phyloP scores from a whole-genome alignment of 2,888 invertebrate genomes.

The Agriopis marginaria region DNA sequence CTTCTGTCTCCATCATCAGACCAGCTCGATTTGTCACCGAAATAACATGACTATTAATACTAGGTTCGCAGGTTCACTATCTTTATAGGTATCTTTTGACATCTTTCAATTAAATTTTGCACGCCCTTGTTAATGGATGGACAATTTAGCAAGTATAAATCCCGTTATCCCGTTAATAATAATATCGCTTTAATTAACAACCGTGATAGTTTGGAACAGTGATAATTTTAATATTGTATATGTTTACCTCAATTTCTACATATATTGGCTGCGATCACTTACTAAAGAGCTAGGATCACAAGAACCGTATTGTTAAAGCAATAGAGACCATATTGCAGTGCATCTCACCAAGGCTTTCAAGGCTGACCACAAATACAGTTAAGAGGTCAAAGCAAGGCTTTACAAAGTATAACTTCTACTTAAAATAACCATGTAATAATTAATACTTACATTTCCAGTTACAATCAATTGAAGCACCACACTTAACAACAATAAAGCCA shows the following conservation, averaged over 20 bases:
- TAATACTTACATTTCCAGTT: conserved; percentile 9
- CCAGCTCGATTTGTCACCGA: too few species aligned
- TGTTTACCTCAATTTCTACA: neutral
- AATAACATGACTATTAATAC: too few species aligned
- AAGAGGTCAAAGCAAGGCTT: neutral
- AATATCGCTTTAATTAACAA: too few species aligned
- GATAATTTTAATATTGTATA: too few species aligned
- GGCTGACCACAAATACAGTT: neutral
- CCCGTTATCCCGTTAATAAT: too few species aligned
- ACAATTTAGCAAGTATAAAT: too few species aligned
- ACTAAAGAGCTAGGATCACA: neutral
- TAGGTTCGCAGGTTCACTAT: too few species aligned
- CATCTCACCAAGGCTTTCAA: neutral
- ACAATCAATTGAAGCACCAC: conserved; percentile 6
- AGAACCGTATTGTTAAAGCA: neutral
- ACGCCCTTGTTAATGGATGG: too few species aligned
- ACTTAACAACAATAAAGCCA: neutral
- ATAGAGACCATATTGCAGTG: neutral
- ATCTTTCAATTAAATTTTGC: too few species aligned
- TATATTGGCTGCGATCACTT: too few species aligned
- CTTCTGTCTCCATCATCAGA: too few species aligned
- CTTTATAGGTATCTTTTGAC: too few species aligned
- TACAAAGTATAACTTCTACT: neutral
- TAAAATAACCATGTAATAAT: neutral
- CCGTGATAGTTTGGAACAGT: neutral